Evolutionary conservation across 2,888 invertebrate species (phyloP).

Genomic region (Tribolium freemani): DNA sequence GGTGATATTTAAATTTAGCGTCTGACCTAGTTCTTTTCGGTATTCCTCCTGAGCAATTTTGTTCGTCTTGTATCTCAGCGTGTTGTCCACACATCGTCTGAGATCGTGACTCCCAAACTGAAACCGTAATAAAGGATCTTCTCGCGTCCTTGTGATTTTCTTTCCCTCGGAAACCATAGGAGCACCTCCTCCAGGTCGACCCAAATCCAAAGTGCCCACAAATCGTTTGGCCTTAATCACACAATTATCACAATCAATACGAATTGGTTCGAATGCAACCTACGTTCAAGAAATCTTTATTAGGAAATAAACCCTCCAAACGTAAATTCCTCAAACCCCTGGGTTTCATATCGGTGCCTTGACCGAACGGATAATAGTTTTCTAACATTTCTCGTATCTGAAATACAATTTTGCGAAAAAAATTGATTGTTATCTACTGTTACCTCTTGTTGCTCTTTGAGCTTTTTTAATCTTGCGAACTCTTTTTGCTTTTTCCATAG

Average conservation of each 20-base stretch:
- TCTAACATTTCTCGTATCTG: constrained; percentile 79
- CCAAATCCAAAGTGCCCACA: constrained; percentile 60
- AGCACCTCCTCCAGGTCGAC: constrained; percentile 65
- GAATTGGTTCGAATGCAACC: not conserved
- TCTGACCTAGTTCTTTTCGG: constrained; percentile 74
- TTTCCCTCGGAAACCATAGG: constrained; percentile 63
- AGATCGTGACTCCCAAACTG: constrained; percentile 72
- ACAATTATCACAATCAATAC: not conserved
- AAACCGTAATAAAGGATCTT: constrained; percentile 77
- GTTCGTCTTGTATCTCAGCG: constrained; percentile 76
- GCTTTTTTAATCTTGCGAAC: constrained; percentile 54
- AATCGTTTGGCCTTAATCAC: constrained; percentile 61
- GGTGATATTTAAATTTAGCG: no score
- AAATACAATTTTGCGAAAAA: constrained; percentile 17
- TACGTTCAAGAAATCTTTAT: constrained; percentile 71
- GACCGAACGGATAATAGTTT: constrained; percentile 85
- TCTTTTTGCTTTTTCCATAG: constrained; percentile 62
- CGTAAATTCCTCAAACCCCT: constrained; percentile 78
- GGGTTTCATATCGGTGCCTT: constrained; percentile 61
- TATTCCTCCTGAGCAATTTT: constrained; percentile 72
- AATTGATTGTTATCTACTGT: constrained; percentile 1
- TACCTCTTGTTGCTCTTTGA: constrained; percentile 64
- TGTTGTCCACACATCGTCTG: constrained; percentile 78
- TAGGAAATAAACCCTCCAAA: constrained; percentile 76
- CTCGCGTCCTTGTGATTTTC: constrained; percentile 63